Base-by-base conservation (phyloP, 1,140 invertebrate species). In the Diprion similis region DNA sequence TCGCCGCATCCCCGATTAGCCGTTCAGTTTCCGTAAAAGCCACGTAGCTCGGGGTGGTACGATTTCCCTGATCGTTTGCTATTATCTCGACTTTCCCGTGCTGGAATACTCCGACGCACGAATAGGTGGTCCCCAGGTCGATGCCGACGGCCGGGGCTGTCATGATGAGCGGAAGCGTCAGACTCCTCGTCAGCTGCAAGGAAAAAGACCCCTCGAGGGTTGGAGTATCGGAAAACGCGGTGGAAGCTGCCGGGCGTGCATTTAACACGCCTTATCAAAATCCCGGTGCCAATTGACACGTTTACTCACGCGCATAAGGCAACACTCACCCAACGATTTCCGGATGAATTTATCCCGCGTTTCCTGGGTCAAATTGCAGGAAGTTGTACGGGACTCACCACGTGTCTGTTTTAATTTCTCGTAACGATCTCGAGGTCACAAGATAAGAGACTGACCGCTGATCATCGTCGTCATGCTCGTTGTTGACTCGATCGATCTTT, bases 31-130 rank as follows among this genome's bases (percentile, higher is more conserved):
- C 96, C 1, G 93, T 96, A 86, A 98, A 98, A 6, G 96, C 96
- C 13, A 98, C 96, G 84, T 96, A 97, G 71, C 93, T 94, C 4
- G 96, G 95, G 17, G 96, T 97, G 15, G 95, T 97, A 73, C 95
- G 89, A 84, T 97, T 97, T 59, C 96, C 96, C 85, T 97, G 95
- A 79, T 97, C 95, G 80, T 98, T 98, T 64, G 95, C 94, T 69
- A 97, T 97, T 78, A 97, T 97, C 83, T 97, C 95, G 9, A 97
- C 95, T 82, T 95, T 94, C 47, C 95, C 94, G 82, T 96, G 90
- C 79, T 94, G 92, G 82, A 93, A 95, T 1, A 95, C 93, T 66
- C 92, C 94, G 6, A 95, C 94, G 79, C 94, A 95, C 8, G 93
- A 95, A 80, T 93, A 95, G 2, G 94, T 95, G 7, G 94, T 95